Evolutionary conservation across 2,797 vertebrate species (phyloP), one percentile per base, ranked within the genome.

Genomic region (Atherinosoma microstoma): DNA sequence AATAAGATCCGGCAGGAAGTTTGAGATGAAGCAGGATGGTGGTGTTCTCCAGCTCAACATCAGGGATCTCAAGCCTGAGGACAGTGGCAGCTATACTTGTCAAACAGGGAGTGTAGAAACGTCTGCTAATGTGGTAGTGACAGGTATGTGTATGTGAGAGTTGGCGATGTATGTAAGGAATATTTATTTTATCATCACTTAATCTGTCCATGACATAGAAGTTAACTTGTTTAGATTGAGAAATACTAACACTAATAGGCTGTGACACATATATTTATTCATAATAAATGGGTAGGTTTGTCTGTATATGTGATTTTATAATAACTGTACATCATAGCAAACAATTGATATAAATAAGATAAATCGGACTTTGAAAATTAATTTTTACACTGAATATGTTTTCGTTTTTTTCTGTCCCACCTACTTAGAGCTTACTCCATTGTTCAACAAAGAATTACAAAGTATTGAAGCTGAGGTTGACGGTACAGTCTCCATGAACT

Each of bases 51-150:
- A 77, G 34, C 74, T 84, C 0, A 57, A 61, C 54, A 62, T 84
- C 70, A 94, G 63, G 6, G 92, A 91, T 0, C 92, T 96, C 45
- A 94, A 88, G 3, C 58, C 76, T 0, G 95, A 95, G 65, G 97
- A 98, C 87, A 93, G 95, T 75, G 96, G 94, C 10, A 91, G 91
- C 8, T 97, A 97, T 64, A 89, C 65, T 4, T 97, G 96, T 53
- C 73, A 91, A 58, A 85, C 86, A 3, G 90, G 80, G 58, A 64
- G 15, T 9, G 63, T 77, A 64, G 89, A 87, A 40, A 90, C 61
- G 12, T 79, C 60, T 7, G 62, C 84, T 16, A 79, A 57, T 54
- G 69, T 93, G 63, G 27, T 51, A 22, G 85, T 94, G 29, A 91
- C 78, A 89, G 92, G 93, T 92, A 13, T 35, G 69, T 58, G 22